Evolutionary conservation across 1,140 invertebrate genomes (phyloP).

Genomic region (Penaeus indicus): DNA sequence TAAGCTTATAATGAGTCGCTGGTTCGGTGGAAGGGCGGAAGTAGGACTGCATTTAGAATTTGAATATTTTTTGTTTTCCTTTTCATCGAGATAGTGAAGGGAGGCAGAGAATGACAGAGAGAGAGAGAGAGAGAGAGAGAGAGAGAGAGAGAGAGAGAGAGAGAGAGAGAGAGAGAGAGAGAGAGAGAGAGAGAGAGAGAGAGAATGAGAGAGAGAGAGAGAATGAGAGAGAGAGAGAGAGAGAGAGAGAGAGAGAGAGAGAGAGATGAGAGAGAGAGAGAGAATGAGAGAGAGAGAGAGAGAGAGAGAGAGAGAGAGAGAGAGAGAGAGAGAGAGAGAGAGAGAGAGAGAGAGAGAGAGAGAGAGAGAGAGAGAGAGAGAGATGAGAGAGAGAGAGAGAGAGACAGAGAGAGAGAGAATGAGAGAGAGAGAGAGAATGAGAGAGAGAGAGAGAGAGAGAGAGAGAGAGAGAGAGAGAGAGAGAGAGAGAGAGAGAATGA

Average conservation of each 20-base stretch:
- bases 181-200: conserved; percentile 37
- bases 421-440: background rate
- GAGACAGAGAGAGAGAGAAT: background rate
- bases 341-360: conserved; percentile 2
- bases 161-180: conserved; percentile 33
- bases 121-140: background rate
- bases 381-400: conserved; percentile 38
- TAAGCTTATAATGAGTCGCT: too few species aligned
- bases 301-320: conserved; percentile 28
- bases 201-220: conserved; percentile 26
- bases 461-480: conserved; percentile 7
- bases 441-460: background rate
- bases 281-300: conserved; percentile 29
- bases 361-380: conserved; percentile 14
- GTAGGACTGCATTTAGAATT: too few species aligned
- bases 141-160: conserved; percentile 16
- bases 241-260: too few species aligned
- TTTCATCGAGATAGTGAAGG: background rate
- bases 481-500: conserved; percentile 8
- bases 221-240: background rate
- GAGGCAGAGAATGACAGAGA: background rate
- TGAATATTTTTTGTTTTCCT: background rate
- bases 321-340: background rate
- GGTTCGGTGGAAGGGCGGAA: too few species aligned
- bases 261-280: background rate